phyloP scores from a whole-genome alignment of 2,888 invertebrate genomes.

The Taenaris catops region DNA sequence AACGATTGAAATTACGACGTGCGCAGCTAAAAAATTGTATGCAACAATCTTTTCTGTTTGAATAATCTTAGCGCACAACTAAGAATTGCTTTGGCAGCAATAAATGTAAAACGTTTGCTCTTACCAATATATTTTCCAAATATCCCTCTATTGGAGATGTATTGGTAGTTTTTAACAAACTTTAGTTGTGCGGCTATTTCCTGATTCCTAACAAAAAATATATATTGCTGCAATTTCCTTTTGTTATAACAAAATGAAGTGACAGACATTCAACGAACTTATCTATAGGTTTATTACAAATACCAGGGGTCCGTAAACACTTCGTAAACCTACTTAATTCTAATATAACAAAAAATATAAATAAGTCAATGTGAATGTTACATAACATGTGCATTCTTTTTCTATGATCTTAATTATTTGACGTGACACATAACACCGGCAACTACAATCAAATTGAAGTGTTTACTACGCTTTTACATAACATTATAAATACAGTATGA shows the following conservation, averaged over 20 bases:
- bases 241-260: constrained; percentile 17
- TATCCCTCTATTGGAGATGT: too few relatives aligned
- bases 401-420: constrained; percentile 47
- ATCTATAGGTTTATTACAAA: constrained; percentile 22
- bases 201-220: too few relatives aligned
- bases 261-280: constrained; percentile 15
- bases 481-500: constrained; percentile 37
- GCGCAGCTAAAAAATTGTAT: too few relatives aligned
- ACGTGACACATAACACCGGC: constrained; percentile 51
- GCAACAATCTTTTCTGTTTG: too few relatives aligned
- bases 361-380: constrained; percentile 69
- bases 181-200: too few relatives aligned
- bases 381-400: constrained; percentile 72
- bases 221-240: too few relatives aligned
- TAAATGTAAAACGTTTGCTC: too few relatives aligned
- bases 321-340: constrained; percentile 55
- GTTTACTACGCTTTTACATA: constrained; percentile 22
- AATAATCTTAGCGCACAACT: too few relatives aligned
- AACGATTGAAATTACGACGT: too few relatives aligned
- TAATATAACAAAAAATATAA: constrained; percentile 75
- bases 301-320: constrained; percentile 46
- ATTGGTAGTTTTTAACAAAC: too few relatives aligned
- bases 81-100: too few relatives aligned
- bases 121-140: too few relatives aligned
- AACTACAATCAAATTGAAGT: constrained; percentile 30